These are phyloP conservation scores for Avahi laniger DNA, from an alignment of 2,797 vertebrate genomes.

Conservation along the genomic window DNA sequence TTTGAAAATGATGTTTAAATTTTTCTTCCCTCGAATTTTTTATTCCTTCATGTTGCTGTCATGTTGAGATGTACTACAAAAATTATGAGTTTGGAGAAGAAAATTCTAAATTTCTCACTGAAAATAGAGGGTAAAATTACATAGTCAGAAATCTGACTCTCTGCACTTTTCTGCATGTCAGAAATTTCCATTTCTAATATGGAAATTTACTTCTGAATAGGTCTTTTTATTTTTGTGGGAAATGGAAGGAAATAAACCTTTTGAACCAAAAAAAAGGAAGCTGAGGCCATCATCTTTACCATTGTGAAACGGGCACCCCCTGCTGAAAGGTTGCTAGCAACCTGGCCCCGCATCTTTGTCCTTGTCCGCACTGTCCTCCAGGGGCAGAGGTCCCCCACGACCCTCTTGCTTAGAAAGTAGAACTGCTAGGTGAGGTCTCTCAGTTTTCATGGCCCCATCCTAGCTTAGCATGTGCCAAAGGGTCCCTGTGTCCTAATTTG, in stretches of 20 bases:
- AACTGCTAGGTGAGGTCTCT: background rate
- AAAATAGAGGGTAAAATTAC: constrained; percentile 61
- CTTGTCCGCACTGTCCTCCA: background rate
- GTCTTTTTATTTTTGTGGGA: constrained; percentile 44
- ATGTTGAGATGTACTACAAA: constrained; percentile 20
- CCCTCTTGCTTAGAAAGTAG: background rate
- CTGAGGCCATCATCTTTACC: background rate
- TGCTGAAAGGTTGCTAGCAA: background rate
- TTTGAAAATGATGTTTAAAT: constrained; percentile 62
- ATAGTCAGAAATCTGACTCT: constrained; percentile 42
- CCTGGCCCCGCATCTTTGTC: background rate
- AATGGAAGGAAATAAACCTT: constrained; percentile 23
- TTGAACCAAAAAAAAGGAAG: background rate
- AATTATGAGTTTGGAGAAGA: constrained; percentile 58
- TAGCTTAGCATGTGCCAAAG: background rate
- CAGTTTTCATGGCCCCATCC: background rate
- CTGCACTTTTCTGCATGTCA: constrained; percentile 55
- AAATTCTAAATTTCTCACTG: constrained; percentile 59
- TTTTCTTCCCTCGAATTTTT: constrained; percentile 18
- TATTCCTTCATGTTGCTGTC: constrained; percentile 53
- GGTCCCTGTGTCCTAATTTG: background rate
- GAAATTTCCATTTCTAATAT: constrained; percentile 61
- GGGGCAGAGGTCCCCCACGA: background rate
- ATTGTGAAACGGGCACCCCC: background rate
- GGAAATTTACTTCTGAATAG: constrained; percentile 38